Evolutionary conservation across 2,888 invertebrate species (phyloP), one percentile per base, ranked within the genome.

Genomic region (Drosophila antonietae): DNA sequence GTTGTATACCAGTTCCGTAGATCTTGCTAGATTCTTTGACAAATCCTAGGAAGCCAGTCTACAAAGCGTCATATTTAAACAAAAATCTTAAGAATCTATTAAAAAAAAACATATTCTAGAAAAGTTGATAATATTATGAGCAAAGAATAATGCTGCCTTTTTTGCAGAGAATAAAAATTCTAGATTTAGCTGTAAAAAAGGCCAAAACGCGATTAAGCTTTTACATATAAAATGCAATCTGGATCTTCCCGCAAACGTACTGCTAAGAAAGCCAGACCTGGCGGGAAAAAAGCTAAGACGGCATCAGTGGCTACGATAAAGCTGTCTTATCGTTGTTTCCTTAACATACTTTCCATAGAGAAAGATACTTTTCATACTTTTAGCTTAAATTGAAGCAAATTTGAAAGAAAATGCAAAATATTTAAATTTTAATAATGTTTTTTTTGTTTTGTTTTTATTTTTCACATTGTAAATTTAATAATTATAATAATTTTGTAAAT

Each of bases 401-500:
- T 55, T 14, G 18, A 15, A 51, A 12, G 1, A 57, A 65, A 64
- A 63, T 18, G 31, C 41, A 2, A 0, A 7, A 0, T 35, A 70
- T 75, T 78, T 85, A 81, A 91, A 83, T 90, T 85, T 84, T 87
- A 87, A 89, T 89, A 89, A 89, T 28, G 28, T 28, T 91, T 90
- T 90, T 88, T 75, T 85, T 85, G 89, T 84, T 81, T 85, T 90
- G 86, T 85, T 82, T 75, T 73, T 84, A 23, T 84, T 83, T 83
- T 87, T 90, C 84, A 82, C 85, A 81, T 89, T 91, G 88, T 91
- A 91, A 91, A 89, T 92, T 90, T 89, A 91, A 90, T 92, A 91
- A 91, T 92, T 91, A 90, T 91, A 89, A 90, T 84, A 88, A 86
- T 84, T 83, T 91, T 92, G 92, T 92, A 92, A 92, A 92, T 92